Evolutionary conservation across 2,113 vertebrate species (phyloP), one percentile per base, ranked within the genome.

Genomic region (Varanus salvator): DNA sequence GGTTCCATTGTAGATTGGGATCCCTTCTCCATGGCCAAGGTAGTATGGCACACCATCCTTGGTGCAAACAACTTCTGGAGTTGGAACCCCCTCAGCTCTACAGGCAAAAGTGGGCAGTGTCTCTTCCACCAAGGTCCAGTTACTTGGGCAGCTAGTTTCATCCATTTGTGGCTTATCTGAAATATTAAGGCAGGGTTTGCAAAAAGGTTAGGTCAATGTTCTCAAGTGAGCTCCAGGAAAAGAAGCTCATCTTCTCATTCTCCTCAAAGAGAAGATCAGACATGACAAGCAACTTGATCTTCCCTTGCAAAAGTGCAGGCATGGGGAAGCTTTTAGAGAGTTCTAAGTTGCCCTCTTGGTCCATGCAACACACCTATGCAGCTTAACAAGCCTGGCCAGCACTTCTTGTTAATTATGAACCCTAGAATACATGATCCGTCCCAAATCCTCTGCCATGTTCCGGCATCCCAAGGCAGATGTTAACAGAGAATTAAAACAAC

Each of bases 41-140:
- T 86, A 6, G 21, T 84, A 83, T 0, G 31, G 54, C 23, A 6
- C 89, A n/a, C 88, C 91, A 0, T 94, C 93, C 81, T 93, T 93
- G 19, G 89, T 14, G 44, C 96, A 96, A 60, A 94, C 87, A 80
- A 96, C 75, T 0, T 75, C 78, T 19, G 96, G 95, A 80, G 92
- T 80, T 21, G 96, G 96, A 68, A 95, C 85, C 27, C 95, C 95
- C 1, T 94, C 94, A 14, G 90, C 95, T 44, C 90, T 92, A 64
- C 95, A 96, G 80, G 93, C 57, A 92, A 96, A 96, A 48, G 84
- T 82, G 7, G 6, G 87, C 29, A 64, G 91, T 31, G 91, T 93
- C 15, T 93, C 95, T 89, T 95, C 92, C 60, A 96, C 94, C 95
- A 94, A 95, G 0, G 94, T 96, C 96, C 95, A 95, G 12, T 94